Evolutionary conservation across 2,113 vertebrate species (phyloP), one percentile per base, ranked within the genome.

Genomic region (Crotalus tigris): DNA sequence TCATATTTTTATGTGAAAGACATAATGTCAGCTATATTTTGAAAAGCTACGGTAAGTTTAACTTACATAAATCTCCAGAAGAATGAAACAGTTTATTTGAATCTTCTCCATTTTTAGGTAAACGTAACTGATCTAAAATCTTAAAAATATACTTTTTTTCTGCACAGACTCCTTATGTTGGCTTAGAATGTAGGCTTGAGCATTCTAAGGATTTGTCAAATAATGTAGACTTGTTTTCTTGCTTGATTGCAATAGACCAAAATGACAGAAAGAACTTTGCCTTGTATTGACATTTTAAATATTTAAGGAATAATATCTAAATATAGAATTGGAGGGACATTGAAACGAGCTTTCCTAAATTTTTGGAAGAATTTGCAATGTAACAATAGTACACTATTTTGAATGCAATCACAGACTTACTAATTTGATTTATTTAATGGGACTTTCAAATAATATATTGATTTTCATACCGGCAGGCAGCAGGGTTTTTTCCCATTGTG

Each of bases 111-210:
- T 59, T 26, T 59, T 59, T 59, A 59, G 58, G 23, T 24, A 94
- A 92, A 85, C 92, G 21, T 64, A 91, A 23, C 94, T 95, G 94
- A 88, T 69, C 44, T 95, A 21, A 59, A 33, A 10, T 94, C 86
- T 26, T 3, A 51, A 88, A 95, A 39, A 90, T 92, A 57, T 85
- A 92, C 1, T 94, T 96, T 3, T 94, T 96, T 33, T 95, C 94
- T 96, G 24, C 87, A 55, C 15, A 91, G 93, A 94, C 93, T 94
- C 90, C 75, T 96, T 95, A 49, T 85, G 0, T 92, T 96, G 24
- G 1, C 89, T 17, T 87, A 92, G 54, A 49, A n/a, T 93, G 4
- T 92, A 9, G 26, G 89, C 54, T 64, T 39, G 29, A 93, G 54
- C 55, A 19, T 89, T 0, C 55, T 93, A 94, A 89, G 91, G 5